Evolutionary conservation across 2,797 vertebrate species (phyloP).

Genomic region (Tolypeutes matacus): DNA sequence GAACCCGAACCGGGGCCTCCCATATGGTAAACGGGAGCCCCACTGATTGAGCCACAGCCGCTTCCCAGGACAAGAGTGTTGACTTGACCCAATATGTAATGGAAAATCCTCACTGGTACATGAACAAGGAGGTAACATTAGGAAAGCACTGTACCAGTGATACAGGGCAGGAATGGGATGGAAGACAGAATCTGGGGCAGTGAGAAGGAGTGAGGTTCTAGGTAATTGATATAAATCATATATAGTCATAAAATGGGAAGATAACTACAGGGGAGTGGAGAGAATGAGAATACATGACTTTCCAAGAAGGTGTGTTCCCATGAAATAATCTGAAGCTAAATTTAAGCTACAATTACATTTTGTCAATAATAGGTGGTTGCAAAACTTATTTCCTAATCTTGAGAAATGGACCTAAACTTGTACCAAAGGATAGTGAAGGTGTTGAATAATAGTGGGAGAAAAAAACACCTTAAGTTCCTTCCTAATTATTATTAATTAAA

Average conservation of each 20-base stretch:
- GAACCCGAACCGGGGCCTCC: no score
- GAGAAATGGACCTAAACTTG: slow-evolving; percentile 3
- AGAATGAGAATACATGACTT: neutral
- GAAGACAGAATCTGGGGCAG: neutral
- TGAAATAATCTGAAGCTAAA: neutral
- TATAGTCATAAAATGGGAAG: neutral
- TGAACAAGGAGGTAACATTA: neutral
- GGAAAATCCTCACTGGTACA: neutral
- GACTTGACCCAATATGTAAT: neutral
- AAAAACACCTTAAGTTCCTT: neutral
- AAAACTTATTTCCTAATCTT: slow-evolving; percentile 26
- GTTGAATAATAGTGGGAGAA: neutral
- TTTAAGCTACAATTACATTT: neutral
- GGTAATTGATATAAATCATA: neutral
- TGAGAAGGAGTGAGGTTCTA: neutral
- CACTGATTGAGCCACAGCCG: no score
- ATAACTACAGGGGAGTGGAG: neutral
- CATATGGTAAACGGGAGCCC: no score
- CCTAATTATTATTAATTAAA: neutral
- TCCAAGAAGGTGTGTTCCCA: neutral
- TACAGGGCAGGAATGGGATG: neutral
- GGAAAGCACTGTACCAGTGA: neutral
- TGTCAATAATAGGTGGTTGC: neutral
- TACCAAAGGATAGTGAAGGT: neutral
- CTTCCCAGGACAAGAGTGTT: neutral